Evolutionary conservation across 2,888 invertebrate genomes (phyloP).

Genomic region (Drosophila putrida): DNA sequence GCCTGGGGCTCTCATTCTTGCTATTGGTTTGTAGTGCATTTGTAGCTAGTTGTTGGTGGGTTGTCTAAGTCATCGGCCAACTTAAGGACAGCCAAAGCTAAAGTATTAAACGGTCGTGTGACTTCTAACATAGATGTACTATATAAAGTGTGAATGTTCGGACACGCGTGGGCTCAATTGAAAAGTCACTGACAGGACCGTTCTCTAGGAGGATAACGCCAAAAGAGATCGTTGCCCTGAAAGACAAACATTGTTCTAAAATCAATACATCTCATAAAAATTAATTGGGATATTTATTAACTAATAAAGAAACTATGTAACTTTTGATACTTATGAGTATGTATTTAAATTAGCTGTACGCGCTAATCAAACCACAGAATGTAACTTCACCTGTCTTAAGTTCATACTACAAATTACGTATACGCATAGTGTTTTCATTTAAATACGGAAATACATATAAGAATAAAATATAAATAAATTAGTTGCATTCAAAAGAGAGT

Average conservation of each 20-base stretch:
- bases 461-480: neutral
- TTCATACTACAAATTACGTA: neutral
- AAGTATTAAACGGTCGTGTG: slow-evolving; percentile 64
- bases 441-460: slow-evolving; percentile 10
- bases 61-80: slow-evolving; percentile 21
- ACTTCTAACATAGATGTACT: slow-evolving; percentile 36
- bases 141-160: slow-evolving; percentile 10
- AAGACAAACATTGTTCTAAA: neutral
- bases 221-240: slow-evolving; percentile 10
- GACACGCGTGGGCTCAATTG: slow-evolving; percentile 47
- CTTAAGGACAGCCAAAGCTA: slow-evolving; percentile 43
- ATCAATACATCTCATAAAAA: neutral
- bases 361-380: no score
- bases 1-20: slow-evolving; percentile 44
- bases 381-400: no score
- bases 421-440: neutral
- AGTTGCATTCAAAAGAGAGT: neutral
- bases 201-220: neutral
- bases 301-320: neutral
- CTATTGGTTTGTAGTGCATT: slow-evolving; percentile 73
- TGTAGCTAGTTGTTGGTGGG: slow-evolving; percentile 31
- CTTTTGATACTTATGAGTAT: neutral
- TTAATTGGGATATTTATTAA: neutral
- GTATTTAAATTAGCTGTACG: no score
- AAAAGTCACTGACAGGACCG: slow-evolving; percentile 63